Base-by-base conservation (phyloP, 2,113 vertebrate genomes). In the Pungitius pungitius region DNA sequence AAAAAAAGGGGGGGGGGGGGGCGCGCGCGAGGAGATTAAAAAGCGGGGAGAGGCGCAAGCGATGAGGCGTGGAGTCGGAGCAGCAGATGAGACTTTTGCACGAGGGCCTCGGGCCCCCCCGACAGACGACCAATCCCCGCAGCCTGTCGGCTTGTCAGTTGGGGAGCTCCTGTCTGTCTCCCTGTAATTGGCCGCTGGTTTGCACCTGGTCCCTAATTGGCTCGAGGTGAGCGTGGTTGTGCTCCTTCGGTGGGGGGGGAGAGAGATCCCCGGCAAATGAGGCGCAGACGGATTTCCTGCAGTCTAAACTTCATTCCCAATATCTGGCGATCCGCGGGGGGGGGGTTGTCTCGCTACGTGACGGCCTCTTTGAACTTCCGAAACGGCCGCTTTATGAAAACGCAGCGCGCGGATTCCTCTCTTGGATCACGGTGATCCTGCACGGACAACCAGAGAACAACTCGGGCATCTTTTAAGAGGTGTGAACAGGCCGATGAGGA, bases 141-240 rank as follows among this genome's bases (percentile, higher is more conserved):
- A 78, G 76, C 58, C n/a, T n/a, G n/a, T n/a, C n/a, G n/a, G n/a
- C n/a, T n/a, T n/a, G n/a, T n/a, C n/a, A n/a, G n/a, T n/a, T n/a
- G n/a, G n/a, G n/a, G n/a, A n/a, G n/a, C n/a, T 54, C 47, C 71
- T 81, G 78, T 76, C 82, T 71, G 51, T 73, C 69, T 78, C 30
- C 52, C 37, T 74, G 72, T 81, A 85, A 89, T 80, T 86, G 86
- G 73, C 84, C 73, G 73, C 65, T 71, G 76, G 69, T 75, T 83
- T 63, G 69, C 42, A 40, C 71, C 78, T 84, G 68, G 27, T 81
- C 76, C 71, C 75, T 89, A 92, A 92, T 88, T 91, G 91, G 89
- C 83, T 62, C 22, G 67, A 89, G 90, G 77, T 81, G 75, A 88
- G 75, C 69, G 86, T 81, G 78, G 78, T 79, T 59, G 72, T 83